Evolutionary conservation across 1,140 invertebrate species (phyloP).

Genomic region (Ptiloglossa arizonensis): DNA sequence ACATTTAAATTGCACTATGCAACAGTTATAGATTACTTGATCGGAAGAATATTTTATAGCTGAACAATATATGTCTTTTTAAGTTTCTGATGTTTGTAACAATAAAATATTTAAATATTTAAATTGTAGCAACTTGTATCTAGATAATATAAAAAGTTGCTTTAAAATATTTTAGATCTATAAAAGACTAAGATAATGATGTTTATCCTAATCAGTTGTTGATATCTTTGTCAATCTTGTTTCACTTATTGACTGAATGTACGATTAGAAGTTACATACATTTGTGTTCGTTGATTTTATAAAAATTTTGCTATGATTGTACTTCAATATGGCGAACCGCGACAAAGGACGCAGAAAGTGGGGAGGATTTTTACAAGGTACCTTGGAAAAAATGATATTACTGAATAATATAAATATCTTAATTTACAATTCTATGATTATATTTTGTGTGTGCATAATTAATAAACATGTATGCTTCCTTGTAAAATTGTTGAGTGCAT

Average conservation of each 20-base stretch:
- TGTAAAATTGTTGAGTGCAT: conserved; percentile 2
- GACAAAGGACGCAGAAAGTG: conserved; percentile 83
- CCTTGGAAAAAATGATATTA: conserved; percentile 48
- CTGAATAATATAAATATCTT: conserved; percentile 24
- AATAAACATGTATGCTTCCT: conserved; percentile 13
- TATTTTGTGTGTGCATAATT: conserved; percentile 22
- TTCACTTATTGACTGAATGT: background rate
- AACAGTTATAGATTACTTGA: background rate
- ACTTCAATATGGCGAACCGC: conserved; percentile 81
- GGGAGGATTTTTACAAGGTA: conserved; percentile 82
- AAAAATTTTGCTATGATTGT: conserved; percentile 71
- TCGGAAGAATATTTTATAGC: background rate
- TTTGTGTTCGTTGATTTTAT: conserved; percentile 22
- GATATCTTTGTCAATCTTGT: background rate
- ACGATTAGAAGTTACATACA: conserved; percentile 10
- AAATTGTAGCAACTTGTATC: background rate
- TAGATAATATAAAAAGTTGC: background rate
- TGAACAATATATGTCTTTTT: background rate
- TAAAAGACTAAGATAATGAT: background rate
- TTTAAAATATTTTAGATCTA: background rate
- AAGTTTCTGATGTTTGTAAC: background rate
- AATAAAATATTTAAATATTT: background rate
- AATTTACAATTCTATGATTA: conserved; percentile 18
- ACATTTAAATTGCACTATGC: background rate
- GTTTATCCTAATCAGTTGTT: no score